Evolutionary conservation across 2,888 invertebrate species (phyloP).

Genomic region (Phragmatobia fuliginosa): DNA sequence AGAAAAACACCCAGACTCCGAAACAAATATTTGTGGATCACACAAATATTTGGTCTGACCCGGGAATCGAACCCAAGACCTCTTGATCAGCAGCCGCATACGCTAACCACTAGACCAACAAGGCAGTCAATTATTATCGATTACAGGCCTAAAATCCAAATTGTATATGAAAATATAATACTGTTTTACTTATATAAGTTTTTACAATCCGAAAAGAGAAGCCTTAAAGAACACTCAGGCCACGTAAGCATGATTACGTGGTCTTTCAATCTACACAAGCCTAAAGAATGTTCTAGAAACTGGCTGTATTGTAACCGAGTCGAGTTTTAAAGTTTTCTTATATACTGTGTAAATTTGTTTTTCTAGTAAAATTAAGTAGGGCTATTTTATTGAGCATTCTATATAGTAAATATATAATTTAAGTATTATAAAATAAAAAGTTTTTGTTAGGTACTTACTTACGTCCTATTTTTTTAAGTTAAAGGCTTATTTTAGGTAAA

Average conservation of each 20-base stretch:
- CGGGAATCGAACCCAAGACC: too few relatives aligned
- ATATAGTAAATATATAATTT: background rate
- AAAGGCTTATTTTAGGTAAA: background rate
- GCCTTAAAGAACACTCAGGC: background rate
- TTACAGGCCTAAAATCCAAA: too few relatives aligned
- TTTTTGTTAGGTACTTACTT: background rate
- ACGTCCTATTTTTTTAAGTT: background rate
- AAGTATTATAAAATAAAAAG: background rate
- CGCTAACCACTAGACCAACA: too few relatives aligned
- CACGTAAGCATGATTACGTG: background rate
- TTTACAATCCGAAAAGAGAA: background rate
- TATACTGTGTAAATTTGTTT: background rate
- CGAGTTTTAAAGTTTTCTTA: background rate
- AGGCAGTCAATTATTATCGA: too few relatives aligned
- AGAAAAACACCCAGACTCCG: too few relatives aligned
- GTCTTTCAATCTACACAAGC: background rate
- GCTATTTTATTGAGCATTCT: too few relatives aligned
- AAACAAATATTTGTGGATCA: too few relatives aligned
- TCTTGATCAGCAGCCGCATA: too few relatives aligned
- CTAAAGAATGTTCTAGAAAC: background rate
- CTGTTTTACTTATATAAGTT: background rate
- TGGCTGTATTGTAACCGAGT: background rate
- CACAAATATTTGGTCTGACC: too few relatives aligned
- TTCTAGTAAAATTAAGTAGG: background rate
- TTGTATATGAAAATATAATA: too few relatives aligned